These are phyloP conservation scores for Silurus meridionalis DNA, from an alignment of 2,113 vertebrate genomes.

Conservation along the genomic window DNA sequence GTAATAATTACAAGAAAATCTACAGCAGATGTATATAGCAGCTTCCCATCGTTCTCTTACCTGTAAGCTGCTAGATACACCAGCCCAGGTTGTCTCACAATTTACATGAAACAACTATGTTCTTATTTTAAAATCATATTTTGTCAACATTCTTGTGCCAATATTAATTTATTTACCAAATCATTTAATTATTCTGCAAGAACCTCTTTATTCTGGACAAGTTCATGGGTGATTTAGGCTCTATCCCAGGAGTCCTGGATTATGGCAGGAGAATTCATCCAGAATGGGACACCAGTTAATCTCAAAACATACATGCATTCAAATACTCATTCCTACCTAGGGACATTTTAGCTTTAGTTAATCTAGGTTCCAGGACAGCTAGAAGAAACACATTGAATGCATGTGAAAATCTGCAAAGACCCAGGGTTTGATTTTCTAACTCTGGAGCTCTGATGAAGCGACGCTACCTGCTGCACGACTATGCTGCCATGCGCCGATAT, in stretches of 20 bases:
- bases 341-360: neutral
- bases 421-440: no score
- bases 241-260: neutral
- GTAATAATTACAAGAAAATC: slow-evolving; percentile 2
- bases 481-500: no score
- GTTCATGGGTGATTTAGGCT: neutral
- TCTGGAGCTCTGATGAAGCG: no score
- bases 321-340: neutral
- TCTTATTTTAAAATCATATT: neutral
- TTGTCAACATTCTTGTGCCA: neutral
- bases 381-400: neutral
- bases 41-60: neutral
- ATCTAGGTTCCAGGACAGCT: neutral
- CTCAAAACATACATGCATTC: neutral
- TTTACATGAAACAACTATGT: neutral
- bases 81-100: slow-evolving; percentile 2
- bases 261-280: no score
- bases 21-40: neutral
- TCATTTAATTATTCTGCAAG: neutral
- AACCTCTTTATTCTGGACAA: neutral
- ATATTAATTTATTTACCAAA: neutral
- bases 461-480: no score
- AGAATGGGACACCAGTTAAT: neutral
- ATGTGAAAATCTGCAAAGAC: neutral
- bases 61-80: neutral